Evolutionary conservation across 35 echinoderm and acorn worm species (phyloP).

Genomic region (Ophiothrix spiculata): DNA sequence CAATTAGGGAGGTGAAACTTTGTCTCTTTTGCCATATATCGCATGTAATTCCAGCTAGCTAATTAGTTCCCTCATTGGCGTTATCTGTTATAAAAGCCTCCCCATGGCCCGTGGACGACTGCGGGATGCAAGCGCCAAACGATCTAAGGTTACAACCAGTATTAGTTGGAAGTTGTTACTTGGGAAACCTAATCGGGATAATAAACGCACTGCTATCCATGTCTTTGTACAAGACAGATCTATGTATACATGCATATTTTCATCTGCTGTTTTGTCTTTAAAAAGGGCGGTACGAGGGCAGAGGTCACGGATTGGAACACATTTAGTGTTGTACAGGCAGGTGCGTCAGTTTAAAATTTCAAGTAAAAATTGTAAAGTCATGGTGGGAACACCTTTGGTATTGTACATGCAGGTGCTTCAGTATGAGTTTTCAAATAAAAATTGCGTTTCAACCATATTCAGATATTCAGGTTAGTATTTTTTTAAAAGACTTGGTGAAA

Average conservation of each 20-base stretch:
- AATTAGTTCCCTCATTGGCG: constrained; percentile 4
- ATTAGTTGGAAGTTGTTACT: background rate
- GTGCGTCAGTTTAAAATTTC: too few relatives aligned
- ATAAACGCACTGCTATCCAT: background rate
- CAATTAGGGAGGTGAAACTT: background rate
- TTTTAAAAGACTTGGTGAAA: too few relatives aligned
- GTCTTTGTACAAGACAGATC: background rate
- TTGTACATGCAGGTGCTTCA: too few relatives aligned
- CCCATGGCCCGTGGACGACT: background rate
- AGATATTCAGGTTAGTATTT: too few relatives aligned
- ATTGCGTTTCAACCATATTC: too few relatives aligned
- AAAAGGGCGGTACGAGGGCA: background rate
- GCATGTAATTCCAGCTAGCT: background rate
- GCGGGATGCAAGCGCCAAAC: background rate
- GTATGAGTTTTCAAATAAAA: too few relatives aligned
- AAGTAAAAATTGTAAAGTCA: too few relatives aligned
- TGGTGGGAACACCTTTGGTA: too few relatives aligned
- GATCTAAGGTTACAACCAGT: background rate
- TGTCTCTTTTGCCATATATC: background rate
- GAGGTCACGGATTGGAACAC: background rate
- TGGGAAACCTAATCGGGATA: background rate
- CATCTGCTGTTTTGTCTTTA: too few relatives aligned
- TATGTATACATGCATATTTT: too few relatives aligned
- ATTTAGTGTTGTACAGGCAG: too few relatives aligned
- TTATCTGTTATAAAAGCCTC: constrained; percentile 8